A percentile compares a stretch with the other conserved stretches of the same genome.
phyloP scores from a whole-genome alignment of 2,113 vertebrate genomes.

The Colius striatus region DNA sequence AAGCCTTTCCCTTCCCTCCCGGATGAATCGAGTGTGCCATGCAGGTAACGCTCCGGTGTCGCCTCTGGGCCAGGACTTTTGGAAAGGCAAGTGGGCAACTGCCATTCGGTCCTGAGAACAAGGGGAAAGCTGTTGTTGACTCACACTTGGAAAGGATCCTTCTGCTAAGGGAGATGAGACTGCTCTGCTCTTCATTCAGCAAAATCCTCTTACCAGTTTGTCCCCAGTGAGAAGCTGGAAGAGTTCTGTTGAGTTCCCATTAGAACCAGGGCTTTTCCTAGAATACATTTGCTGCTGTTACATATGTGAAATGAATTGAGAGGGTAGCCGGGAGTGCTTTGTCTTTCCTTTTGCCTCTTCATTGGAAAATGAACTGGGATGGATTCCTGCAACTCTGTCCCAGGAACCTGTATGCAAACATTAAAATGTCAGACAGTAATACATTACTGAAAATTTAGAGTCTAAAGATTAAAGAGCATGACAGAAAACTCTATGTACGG shows the following conservation, averaged over 20 bases:
- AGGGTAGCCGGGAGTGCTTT: not conserved
- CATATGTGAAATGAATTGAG: not conserved
- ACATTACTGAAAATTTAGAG: constrained; percentile 1
- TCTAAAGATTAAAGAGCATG: not conserved
- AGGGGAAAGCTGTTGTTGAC: not conserved
- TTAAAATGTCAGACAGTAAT: not conserved
- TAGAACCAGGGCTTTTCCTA: not conserved
- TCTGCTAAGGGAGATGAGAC: not conserved
- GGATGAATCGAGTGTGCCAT: not conserved
- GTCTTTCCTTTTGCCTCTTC: not conserved
- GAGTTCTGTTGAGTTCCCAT: not conserved
- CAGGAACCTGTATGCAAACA: not conserved
- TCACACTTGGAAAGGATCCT: not conserved
- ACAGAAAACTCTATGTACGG: not conserved
- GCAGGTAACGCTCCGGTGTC: not conserved
- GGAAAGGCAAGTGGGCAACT: not conserved
- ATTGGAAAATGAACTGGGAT: not conserved
- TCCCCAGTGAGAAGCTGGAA: not conserved
- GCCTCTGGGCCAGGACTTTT: not conserved
- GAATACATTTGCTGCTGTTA: not conserved
- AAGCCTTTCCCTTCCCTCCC: not conserved
- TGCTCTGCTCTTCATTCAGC: not conserved
- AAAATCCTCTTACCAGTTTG: not conserved
- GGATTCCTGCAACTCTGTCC: not conserved
- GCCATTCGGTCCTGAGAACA: not conserved